Evolutionary conservation across 2,113 vertebrate genomes (phyloP).

Genomic region (Pycnonotus jocosus): DNA sequence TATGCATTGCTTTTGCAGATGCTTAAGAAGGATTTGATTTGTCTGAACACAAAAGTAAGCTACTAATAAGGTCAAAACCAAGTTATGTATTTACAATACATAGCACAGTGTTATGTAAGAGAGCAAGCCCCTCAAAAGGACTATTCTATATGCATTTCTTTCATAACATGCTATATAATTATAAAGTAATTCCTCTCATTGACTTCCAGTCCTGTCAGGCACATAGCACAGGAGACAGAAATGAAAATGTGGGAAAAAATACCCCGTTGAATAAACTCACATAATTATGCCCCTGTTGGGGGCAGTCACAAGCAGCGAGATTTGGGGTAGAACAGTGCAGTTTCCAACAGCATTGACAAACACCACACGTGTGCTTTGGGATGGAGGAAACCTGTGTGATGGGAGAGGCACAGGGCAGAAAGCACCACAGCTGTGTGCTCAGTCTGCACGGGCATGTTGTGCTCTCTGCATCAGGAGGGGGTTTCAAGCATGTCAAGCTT

Average conservation of each 20-base stretch:
- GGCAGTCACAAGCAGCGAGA: background rate
- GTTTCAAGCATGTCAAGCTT: background rate
- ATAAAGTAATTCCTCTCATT: background rate
- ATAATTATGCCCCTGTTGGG: background rate
- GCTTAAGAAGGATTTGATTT: background rate
- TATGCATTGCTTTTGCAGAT: background rate
- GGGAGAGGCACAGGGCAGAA: background rate
- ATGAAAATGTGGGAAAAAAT: background rate
- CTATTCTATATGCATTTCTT: background rate
- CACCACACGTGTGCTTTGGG: accelerated
- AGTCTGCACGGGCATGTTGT: background rate
- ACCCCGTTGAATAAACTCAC: background rate
- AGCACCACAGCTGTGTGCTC: background rate
- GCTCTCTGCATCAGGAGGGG: background rate
- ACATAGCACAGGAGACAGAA: background rate
- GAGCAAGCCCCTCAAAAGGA: background rate
- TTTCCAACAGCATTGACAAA: background rate
- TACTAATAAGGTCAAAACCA: background rate
- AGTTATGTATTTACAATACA: background rate
- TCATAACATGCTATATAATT: background rate
- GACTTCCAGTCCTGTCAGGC: background rate
- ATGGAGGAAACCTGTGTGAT: background rate
- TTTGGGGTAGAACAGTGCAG: background rate
- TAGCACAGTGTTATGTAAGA: background rate
- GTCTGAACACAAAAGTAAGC: background rate